A percentile compares a stretch with the other conserved stretches of the same genome.
Conservation (phyloP, 2,888 invertebrate genomes). For the Synanthedon formicaeformis region DNA sequence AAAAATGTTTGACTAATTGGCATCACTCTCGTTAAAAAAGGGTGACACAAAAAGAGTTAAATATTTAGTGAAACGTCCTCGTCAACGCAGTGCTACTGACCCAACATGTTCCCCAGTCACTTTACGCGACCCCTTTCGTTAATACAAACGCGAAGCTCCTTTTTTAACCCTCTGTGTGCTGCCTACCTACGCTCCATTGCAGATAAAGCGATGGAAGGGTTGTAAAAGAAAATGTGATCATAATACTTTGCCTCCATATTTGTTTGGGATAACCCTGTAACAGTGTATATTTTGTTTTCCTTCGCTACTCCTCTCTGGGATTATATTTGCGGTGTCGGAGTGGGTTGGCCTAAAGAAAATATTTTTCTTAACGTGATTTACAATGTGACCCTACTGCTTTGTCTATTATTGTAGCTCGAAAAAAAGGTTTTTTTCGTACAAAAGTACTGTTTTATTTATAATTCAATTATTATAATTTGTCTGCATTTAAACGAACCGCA, state of each 20-base stretch:
- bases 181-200: slow-evolving; percentile 11
- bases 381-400: background rate
- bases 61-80: slow-evolving; percentile 34
- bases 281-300: slow-evolving; percentile 1
- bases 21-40: slow-evolving; percentile 7
- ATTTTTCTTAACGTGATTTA: background rate
- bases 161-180: slow-evolving; percentile 21
- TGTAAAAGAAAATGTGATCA: slow-evolving; percentile 52
- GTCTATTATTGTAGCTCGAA: too few species aligned
- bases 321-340: background rate
- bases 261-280: slow-evolving; percentile 33
- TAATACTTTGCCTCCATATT: slow-evolving; percentile 49
- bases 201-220: slow-evolving; percentile 43
- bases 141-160: slow-evolving; percentile 37
- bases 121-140: slow-evolving; percentile 29
- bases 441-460: too few species aligned
- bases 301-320: background rate
- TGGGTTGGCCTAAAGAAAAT: background rate
- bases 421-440: too few species aligned
- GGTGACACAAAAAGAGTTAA: slow-evolving; percentile 32
- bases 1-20: background rate
- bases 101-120: slow-evolving; percentile 33
- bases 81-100: slow-evolving; percentile 24
- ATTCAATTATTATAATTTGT: too few species aligned
- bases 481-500: too few species aligned